Base-by-base conservation (phyloP, 2,797 vertebrate species). In the Alcedo atthis region DNA sequence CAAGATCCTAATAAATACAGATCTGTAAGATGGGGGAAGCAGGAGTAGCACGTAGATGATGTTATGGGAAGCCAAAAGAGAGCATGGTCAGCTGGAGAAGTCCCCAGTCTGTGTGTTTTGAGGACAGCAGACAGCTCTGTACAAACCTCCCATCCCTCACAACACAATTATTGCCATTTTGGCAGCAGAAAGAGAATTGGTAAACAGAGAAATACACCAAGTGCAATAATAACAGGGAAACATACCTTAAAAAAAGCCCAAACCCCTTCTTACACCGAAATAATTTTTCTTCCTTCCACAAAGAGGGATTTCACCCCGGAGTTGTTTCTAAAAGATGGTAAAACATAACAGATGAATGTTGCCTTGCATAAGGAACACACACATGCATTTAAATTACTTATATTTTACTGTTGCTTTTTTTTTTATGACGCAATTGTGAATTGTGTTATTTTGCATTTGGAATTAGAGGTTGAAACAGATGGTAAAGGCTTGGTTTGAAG, bases 371-470 rank as follows among this genome's bases (percentile, higher is more conserved):
- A 95, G 89, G 85, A 94, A 94, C 88, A 89, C 91, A 84, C 79
- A 91, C 85, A 92, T 89, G 96, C 96, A 96, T 96, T 95, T 96
- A 96, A 96, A 97, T 97, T 93, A 96, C 95, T 96, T 96, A 80
- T 85, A 96, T 96, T 92, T 95, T 95, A 91, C 96, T 40, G 37
- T 40, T 40, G 37, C 37, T 15, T 40, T 40, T 37, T 35, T 95
- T 96, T 97, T 96, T 96, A 97, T 95, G 93, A 86, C 92, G 95
- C 96, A 94, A 90, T 96, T 94, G 96, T 64, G 92, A 93, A 92
- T 96, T 94, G 96, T 95, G 93, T 96, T 96, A 87, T 94, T 96
- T 96, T 96, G 96, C 96, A 96, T 95, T 96, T 95, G 93, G 96
- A 96, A 96, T 96, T 96, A 95, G 96, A 94, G 94, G 90, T 90